These are phyloP conservation scores for Apamea anceps DNA, from an alignment of 2,888 invertebrate species.

Conservation along the genomic window DNA sequence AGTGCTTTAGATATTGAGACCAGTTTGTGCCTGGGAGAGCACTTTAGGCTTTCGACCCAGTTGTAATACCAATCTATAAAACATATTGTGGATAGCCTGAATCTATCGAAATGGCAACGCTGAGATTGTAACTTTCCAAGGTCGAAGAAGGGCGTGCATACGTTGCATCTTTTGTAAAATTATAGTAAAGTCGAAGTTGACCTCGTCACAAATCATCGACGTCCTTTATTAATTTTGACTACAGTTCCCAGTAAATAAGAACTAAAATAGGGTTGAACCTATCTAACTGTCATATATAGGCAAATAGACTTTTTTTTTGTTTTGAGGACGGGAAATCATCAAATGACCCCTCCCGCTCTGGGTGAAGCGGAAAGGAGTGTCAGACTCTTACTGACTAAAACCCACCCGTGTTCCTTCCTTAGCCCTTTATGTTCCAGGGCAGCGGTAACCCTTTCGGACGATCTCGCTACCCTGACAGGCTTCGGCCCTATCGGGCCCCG, in stretches of 20 bases:
- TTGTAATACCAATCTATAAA: neutral
- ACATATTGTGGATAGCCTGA: neutral
- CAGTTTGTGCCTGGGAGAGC: neutral
- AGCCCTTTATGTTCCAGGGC: too few species aligned
- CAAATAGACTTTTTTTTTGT: too few species aligned
- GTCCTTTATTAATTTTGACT: neutral
- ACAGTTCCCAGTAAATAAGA: neutral
- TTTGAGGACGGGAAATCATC: too few species aligned
- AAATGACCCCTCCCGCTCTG: too few species aligned
- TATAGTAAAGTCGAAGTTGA: neutral
- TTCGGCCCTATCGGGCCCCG: too few species aligned
- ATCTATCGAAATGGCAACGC: neutral
- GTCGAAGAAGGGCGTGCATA: neutral
- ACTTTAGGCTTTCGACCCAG: neutral
- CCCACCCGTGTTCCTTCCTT: too few species aligned
- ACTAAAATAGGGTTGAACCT: neutral
- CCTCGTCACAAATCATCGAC: neutral
- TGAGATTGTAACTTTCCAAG: neutral
- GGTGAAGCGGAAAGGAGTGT: too few species aligned
- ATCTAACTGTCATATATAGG: neutral
- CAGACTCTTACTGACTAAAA: too few species aligned
- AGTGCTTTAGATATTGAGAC: constrained; percentile 1
- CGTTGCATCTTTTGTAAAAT: neutral
- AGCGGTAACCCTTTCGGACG: too few species aligned
- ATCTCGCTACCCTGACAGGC: too few species aligned